phyloP scores from a whole-genome alignment of 1,140 invertebrate genomes.

The Diachasmimorpha longicaudata region DNA sequence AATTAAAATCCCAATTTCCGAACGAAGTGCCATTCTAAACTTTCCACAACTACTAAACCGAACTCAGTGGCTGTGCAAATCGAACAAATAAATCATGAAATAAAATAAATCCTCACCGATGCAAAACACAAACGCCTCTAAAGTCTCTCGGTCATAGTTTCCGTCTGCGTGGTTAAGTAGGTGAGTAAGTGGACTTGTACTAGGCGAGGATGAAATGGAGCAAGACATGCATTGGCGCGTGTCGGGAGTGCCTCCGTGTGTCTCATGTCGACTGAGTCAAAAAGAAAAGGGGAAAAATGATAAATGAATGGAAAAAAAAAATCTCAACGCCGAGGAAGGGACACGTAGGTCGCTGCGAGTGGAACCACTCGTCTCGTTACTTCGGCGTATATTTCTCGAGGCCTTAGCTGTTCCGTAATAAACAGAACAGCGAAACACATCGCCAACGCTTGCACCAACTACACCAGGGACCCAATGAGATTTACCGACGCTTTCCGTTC shows the following conservation, averaged over 20 bases:
- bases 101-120: not conserved
- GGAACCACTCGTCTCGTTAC: slow-evolving; percentile 9
- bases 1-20: too few species aligned
- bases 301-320: not conserved
- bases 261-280: not conserved
- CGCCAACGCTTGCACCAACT: slow-evolving; percentile 8
- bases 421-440: not conserved
- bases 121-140: not conserved
- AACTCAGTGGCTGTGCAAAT: not conserved
- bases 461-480: slow-evolving; percentile 19
- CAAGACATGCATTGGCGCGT: slow-evolving; percentile 61
- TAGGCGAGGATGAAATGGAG: slow-evolving; percentile 58
- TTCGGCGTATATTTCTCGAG: slow-evolving; percentile 14
- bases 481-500: slow-evolving; percentile 31
- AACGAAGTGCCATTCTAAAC: not conserved
- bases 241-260: slow-evolving; percentile 53
- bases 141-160: slow-evolving; percentile 39
- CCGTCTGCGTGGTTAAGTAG: slow-evolving; percentile 56
- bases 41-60: not conserved
- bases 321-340: not conserved
- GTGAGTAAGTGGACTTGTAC: slow-evolving; percentile 55
- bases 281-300: not conserved
- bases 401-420: not conserved
- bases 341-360: not conserved
- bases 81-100: not conserved